These are phyloP conservation scores for Listronotus bonariensis DNA, from an alignment of 1,140 invertebrate genomes.

Conservation along the genomic window DNA sequence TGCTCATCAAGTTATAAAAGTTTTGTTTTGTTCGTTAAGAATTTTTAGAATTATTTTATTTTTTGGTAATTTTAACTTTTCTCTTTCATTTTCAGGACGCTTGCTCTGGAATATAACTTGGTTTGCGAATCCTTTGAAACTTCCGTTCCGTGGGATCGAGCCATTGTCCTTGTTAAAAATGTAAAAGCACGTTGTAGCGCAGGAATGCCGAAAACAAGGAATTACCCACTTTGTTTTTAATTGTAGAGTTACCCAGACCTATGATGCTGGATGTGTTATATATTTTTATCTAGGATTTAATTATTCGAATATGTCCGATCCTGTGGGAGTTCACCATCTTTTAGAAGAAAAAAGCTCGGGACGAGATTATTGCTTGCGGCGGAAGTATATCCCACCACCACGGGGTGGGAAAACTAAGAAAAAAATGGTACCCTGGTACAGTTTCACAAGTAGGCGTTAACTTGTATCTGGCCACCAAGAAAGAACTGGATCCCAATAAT, in stretches of 20 bases:
- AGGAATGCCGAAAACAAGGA: constrained; percentile 71
- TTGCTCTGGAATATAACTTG: constrained; percentile 86
- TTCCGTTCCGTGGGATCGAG: constrained; percentile 94
- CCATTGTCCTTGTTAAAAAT: constrained; percentile 82
- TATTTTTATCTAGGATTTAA: constrained; percentile 99
- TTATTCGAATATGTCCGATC: constrained; percentile 69
- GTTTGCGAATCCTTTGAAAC: constrained; percentile 98
- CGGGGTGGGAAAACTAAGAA: constrained; percentile 91
- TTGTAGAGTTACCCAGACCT: constrained; percentile 92
- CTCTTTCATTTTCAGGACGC: constrained; percentile 68
- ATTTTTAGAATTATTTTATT: too few species aligned
- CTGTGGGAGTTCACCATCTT: constrained; percentile 81
- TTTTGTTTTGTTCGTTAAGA: too few species aligned
- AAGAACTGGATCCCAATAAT: constrained; percentile 89
- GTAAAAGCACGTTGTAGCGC: constrained; percentile 81
- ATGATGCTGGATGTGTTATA: constrained; percentile 95
- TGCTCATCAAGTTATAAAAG: too few species aligned
- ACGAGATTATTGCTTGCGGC: constrained; percentile 89
- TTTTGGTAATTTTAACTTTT: too few species aligned
- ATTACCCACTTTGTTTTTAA: constrained; percentile 73
- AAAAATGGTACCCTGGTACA: constrained; percentile 77
- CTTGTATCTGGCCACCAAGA: constrained; percentile 81
- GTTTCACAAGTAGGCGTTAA: constrained; percentile 78
- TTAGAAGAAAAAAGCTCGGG: constrained; percentile 82
- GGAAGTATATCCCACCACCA: constrained; percentile 97